A percentile compares a stretch with the other conserved stretches of the same genome.
These are phyloP conservation scores for Patagioenas fasciata DNA, from an alignment of 2,113 vertebrate genomes.

Conservation along the genomic window DNA sequence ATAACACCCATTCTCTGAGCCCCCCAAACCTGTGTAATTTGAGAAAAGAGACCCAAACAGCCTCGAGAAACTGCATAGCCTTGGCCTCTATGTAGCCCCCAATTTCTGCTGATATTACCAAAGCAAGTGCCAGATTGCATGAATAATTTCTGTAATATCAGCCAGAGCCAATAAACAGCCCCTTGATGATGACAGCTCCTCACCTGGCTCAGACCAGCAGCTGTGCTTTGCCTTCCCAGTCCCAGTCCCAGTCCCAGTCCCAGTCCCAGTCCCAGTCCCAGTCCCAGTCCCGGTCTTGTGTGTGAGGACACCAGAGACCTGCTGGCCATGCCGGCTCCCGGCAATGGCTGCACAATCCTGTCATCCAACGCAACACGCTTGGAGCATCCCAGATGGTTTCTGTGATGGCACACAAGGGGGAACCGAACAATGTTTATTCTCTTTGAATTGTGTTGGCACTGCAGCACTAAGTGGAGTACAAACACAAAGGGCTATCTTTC, in stretches of 20 bases:
- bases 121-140: neutral
- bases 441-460: neutral
- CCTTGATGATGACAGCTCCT: neutral
- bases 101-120: neutral
- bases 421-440: accelerated
- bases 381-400: neutral
- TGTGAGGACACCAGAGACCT: neutral
- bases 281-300: too few species aligned
- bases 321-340: accelerated
- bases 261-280: too few species aligned
- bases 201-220: neutral
- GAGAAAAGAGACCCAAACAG: neutral
- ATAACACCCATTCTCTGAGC: neutral
- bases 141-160: neutral
- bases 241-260: too few species aligned
- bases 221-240: neutral
- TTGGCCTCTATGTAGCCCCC: neutral
- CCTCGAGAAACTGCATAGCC: neutral
- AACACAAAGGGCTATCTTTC: neutral
- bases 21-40: neutral
- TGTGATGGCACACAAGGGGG: neutral
- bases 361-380: accelerated
- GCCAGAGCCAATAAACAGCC: neutral
- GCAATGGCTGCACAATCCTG: accelerated
- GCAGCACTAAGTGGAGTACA: too few species aligned